phyloP scores from a whole-genome alignment of 1,140 invertebrate genomes.

The Pseudomyrmex pallidus region DNA sequence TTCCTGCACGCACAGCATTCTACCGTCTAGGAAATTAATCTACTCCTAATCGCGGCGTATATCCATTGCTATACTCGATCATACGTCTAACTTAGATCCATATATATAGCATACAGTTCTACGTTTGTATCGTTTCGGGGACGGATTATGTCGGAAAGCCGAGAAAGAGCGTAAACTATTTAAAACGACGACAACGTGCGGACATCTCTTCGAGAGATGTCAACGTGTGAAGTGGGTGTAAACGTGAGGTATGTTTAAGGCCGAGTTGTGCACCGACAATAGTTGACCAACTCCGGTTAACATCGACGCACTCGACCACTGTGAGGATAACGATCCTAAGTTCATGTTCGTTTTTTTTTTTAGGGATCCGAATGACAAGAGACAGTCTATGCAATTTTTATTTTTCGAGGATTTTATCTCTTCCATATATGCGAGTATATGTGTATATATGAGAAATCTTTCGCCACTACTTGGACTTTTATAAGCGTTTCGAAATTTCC shows the following conservation, averaged over 20 bases:
- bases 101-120: conserved; percentile 74
- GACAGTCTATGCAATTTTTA: conserved; percentile 34
- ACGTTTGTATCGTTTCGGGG: conserved; percentile 74
- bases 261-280: conserved; percentile 10
- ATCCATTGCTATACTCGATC: conserved; percentile 74
- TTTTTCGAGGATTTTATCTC: not conserved
- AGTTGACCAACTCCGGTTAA: conserved; percentile 15
- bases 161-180: conserved; percentile 70
- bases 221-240: conserved; percentile 16
- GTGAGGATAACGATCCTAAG: not conserved
- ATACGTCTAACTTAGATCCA: conserved; percentile 71
- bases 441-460: conserved; percentile 12
- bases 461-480: conserved; percentile 42
- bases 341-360: conserved; percentile 18
- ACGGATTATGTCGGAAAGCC: conserved; percentile 77
- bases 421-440: not conserved
- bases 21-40: conserved; percentile 73
- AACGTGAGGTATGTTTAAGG: conserved; percentile 42
- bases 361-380: conserved; percentile 18
- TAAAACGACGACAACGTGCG: conserved; percentile 14
- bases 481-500: conserved; percentile 73
- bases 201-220: conserved; percentile 10
- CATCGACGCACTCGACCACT: not conserved
- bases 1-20: conserved; percentile 51
- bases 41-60: conserved; percentile 72